A percentile compares a stretch with the other conserved stretches of the same genome.
These are phyloP conservation scores for Sinocyclocheilus anshuiensis DNA, from an alignment of 2,113 vertebrate species.

Conservation along the genomic window DNA sequence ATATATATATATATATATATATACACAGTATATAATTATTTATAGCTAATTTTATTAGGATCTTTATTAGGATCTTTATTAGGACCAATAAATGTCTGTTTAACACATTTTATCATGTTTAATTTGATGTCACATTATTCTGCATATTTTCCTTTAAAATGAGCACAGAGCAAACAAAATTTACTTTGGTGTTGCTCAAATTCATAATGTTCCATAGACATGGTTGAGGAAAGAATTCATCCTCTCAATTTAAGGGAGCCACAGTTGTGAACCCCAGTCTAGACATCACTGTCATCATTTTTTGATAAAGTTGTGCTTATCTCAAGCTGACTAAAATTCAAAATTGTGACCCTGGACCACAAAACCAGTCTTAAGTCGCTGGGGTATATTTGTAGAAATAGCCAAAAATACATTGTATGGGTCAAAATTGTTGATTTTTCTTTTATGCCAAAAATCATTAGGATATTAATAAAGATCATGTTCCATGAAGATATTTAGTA, in stretches of 20 bases:
- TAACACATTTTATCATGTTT: neutral
- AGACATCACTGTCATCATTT: neutral
- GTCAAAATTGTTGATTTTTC: too few species aligned
- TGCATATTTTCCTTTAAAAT: neutral
- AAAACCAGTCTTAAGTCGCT: too few species aligned
- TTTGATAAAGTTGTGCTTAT: neutral
- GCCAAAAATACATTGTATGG: too few species aligned
- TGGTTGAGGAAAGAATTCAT: slow-evolving; percentile 2
- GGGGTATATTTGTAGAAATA: too few species aligned
- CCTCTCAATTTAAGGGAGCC: neutral
- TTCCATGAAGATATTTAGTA: too few species aligned
- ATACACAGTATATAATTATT: too few species aligned
- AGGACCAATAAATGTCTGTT: neutral
- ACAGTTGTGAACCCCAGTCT: neutral
- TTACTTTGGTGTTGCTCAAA: neutral
- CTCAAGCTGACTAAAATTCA: neutral
- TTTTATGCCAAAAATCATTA: too few species aligned
- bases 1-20: too few species aligned
- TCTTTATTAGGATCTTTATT: neutral
- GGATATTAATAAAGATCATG: too few species aligned
- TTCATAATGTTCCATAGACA: neutral
- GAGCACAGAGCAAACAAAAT: neutral
- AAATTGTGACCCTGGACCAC: too few species aligned
- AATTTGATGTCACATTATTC: neutral
- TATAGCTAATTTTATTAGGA: neutral